A percentile compares a stretch with the other conserved stretches of the same genome.
phyloP scores from a whole-genome alignment of 2,888 invertebrate species.

The Helobdella robusta region DNA sequence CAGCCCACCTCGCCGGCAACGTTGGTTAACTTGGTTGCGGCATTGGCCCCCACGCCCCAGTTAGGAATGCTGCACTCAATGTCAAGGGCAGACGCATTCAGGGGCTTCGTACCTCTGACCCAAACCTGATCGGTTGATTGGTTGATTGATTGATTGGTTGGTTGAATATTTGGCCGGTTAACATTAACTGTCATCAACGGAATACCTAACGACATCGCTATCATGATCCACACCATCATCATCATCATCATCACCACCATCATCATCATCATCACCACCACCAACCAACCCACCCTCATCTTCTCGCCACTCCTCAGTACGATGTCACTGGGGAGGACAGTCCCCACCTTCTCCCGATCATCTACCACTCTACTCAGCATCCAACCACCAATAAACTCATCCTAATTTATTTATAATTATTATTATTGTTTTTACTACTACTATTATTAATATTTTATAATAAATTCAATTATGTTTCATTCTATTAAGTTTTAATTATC shows the following conservation, averaged over 20 bases:
- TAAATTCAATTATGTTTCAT: too few relatives aligned
- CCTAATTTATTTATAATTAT: too few relatives aligned
- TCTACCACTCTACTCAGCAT: conserved; percentile 24
- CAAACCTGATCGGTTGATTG: conserved; percentile 23
- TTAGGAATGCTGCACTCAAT: conserved; percentile 22
- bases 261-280: not conserved
- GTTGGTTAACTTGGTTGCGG: conserved; percentile 51
- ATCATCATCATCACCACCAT: not conserved
- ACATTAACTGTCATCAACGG: too few relatives aligned
- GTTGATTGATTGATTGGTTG: too few relatives aligned
- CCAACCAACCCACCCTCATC: not conserved
- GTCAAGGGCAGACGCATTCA: conserved; percentile 17
- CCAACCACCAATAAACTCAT: conserved; percentile 26
- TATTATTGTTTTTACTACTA: too few relatives aligned
- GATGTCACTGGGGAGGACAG: conserved; percentile 8
- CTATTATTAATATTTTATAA: too few relatives aligned
- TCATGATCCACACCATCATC: not conserved
- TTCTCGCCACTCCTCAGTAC: conserved; percentile 19
- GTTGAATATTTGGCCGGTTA: too few relatives aligned
- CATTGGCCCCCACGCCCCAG: conserved; percentile 51
- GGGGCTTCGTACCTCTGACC: conserved; percentile 20
- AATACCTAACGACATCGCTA: not conserved
- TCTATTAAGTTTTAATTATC: too few relatives aligned
- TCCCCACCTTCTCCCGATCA: conserved; percentile 15
- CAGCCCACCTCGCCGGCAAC: conserved; percentile 49